These are phyloP conservation scores for Mus pahari DNA, from an alignment of 2,113 vertebrate species.

Conservation along the genomic window DNA sequence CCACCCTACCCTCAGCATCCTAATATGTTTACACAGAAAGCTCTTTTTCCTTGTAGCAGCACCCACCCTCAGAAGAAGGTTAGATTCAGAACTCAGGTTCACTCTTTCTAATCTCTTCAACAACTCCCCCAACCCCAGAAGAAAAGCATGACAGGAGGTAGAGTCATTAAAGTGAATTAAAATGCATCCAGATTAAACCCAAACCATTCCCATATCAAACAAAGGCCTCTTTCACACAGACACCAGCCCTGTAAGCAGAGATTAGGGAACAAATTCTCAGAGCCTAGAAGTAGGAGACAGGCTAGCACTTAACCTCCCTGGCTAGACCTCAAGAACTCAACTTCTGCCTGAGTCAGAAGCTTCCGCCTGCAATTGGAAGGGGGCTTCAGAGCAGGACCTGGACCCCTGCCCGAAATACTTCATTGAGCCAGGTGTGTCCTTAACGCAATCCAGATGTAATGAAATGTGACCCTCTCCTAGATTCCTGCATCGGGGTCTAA, in stretches of 20 bases:
- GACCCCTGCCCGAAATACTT: background rate
- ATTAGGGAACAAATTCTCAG: slow-evolving; percentile 84
- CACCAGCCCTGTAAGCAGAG: slow-evolving; percentile 78
- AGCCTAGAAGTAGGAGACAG: slow-evolving; percentile 76
- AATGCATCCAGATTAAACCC: slow-evolving; percentile 86
- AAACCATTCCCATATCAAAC: slow-evolving; percentile 85
- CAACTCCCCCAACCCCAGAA: slow-evolving; percentile 79
- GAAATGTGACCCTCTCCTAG: background rate
- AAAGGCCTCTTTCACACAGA: slow-evolving; percentile 85
- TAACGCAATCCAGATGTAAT: slow-evolving; percentile 14
- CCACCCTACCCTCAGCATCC: background rate
- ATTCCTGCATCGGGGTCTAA: background rate
- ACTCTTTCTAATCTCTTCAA: slow-evolving; percentile 86
- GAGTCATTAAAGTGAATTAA: slow-evolving; percentile 88
- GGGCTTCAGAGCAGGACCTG: background rate
- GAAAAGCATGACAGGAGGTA: slow-evolving; percentile 86
- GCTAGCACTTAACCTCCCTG: slow-evolving; percentile 54
- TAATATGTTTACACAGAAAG: slow-evolving; percentile 83
- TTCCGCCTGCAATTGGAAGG: background rate
- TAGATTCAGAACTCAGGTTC: slow-evolving; percentile 80
- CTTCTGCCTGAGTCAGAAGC: background rate
- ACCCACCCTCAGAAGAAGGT: slow-evolving; percentile 50
- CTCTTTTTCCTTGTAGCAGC: slow-evolving; percentile 70
- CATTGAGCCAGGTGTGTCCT: background rate
- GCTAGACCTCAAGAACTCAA: slow-evolving; percentile 26